Conservation (phyloP, 2,797 vertebrate genomes). For the Telmatherina bonti region DNA sequence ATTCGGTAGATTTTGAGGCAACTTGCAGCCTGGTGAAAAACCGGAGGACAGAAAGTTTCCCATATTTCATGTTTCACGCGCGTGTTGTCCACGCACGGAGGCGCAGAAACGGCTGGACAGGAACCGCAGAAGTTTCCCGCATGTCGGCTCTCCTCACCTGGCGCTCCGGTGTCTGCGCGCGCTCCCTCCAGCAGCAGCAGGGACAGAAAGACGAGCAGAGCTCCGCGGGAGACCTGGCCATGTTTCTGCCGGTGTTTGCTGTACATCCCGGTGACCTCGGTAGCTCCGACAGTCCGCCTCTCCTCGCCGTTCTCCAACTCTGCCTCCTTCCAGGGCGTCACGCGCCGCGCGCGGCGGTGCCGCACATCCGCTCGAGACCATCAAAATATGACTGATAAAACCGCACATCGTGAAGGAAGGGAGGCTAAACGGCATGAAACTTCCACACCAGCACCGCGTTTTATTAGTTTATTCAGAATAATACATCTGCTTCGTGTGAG, state of each 20-base stretch:
- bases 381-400: constrained; percentile 41
- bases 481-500: no score
- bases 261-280: constrained; percentile 82
- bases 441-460: no score
- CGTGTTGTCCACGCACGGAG: no score
- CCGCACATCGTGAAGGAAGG: no score
- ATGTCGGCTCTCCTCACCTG: constrained; percentile 61
- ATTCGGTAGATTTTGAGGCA: no score
- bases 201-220: constrained; percentile 56
- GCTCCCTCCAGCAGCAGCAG: constrained; percentile 62
- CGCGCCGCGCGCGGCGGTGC: fast-evolving
- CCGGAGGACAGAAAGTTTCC: no score
- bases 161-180: constrained; percentile 51
- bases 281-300: constrained; percentile 68
- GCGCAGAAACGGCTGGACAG: no score
- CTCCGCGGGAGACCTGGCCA: constrained; percentile 62
- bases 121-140: constrained; percentile 56
- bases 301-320: constrained; percentile 60
- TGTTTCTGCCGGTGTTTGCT: constrained; percentile 85
- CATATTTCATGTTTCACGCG: no score
- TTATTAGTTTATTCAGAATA: no score
- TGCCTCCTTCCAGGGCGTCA: constrained; percentile 43
- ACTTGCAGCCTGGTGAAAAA: no score
- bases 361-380: constrained; percentile 15
- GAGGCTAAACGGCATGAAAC: no score